Conservation (phyloP, 2,797 vertebrate species). For the Propithecus perrieri region DNA sequence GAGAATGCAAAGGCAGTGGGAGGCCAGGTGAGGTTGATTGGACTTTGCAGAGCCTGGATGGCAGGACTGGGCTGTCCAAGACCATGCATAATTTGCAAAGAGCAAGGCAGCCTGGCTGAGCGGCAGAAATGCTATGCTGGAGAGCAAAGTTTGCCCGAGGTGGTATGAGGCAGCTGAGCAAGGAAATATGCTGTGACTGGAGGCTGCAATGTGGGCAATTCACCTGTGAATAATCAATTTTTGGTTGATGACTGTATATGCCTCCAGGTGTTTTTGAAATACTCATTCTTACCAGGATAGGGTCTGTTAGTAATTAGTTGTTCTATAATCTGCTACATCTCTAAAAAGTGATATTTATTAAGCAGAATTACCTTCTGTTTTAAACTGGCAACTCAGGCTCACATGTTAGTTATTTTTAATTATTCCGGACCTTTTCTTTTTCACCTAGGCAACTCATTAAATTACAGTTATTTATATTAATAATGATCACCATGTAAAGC, state of each 20-base stretch:
- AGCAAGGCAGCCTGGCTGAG: not conserved
- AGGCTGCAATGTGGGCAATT: not conserved
- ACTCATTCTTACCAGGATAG: conserved; percentile 41
- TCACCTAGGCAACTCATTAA: not conserved
- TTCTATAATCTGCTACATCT: conserved; percentile 50
- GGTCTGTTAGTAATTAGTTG: conserved; percentile 61
- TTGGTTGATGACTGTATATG: conserved; percentile 49
- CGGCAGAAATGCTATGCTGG: not conserved
- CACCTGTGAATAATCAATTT: conserved; percentile 71
- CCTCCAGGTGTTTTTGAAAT: conserved; percentile 63
- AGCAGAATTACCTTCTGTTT: conserved; percentile 20
- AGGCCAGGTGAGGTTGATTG: not conserved
- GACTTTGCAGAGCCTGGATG: not conserved
- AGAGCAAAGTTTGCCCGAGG: conserved; percentile 61
- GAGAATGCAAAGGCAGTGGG: not conserved
- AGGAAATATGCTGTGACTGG: conserved; percentile 39
- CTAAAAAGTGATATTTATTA: conserved; percentile 61
- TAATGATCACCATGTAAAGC: not conserved
- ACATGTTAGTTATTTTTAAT: conserved; percentile 29
- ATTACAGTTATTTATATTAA: conserved; percentile 38
- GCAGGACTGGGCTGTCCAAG: not conserved
- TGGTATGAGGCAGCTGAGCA: conserved; percentile 50
- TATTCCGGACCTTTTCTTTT: conserved; percentile 44
- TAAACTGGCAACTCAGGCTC: not conserved
- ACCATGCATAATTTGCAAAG: conserved; percentile 32